Conservation (phyloP, 1,140 invertebrate species). For the Mycetomoellerius zeteki region DNA sequence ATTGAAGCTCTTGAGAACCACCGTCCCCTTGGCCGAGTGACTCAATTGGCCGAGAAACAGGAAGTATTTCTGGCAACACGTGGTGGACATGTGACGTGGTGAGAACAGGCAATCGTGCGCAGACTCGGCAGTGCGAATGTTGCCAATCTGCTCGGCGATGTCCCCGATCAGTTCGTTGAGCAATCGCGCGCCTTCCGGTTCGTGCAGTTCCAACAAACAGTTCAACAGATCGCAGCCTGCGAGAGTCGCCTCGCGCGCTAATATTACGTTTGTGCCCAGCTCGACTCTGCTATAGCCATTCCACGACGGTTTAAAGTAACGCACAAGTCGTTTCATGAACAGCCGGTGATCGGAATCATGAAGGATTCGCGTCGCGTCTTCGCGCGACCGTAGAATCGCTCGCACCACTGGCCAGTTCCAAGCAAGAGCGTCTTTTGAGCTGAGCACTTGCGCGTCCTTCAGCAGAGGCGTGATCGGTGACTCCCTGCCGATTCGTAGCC, state of each 20-base stretch:
- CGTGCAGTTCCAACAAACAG: constrained; percentile 89
- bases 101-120: constrained; percentile 96
- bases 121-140: constrained; percentile 91
- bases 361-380: constrained; percentile 79
- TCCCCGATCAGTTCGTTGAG: constrained; percentile 94
- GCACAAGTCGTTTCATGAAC: constrained; percentile 94
- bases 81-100: constrained; percentile 94
- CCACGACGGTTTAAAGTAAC: constrained; percentile 95
- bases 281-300: constrained; percentile 93
- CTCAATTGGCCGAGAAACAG: constrained; percentile 96
- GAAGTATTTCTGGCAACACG: constrained; percentile 97
- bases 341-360: constrained; percentile 91
- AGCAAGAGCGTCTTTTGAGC: constrained; percentile 86
- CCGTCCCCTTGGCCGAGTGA: constrained; percentile 91
- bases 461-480: constrained; percentile 85
- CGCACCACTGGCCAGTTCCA: constrained; percentile 91
- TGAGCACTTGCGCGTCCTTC: constrained; percentile 89
- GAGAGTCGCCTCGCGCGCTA: constrained; percentile 89
- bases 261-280: constrained; percentile 87
- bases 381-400: constrained; percentile 86
- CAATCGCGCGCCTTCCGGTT: constrained; percentile 88
- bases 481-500: constrained; percentile 80
- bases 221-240: constrained; percentile 93
- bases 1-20: constrained; percentile 92
- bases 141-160: constrained; percentile 92